A percentile compares a stretch with the other conserved stretches of the same genome.
Evolutionary conservation across 1,140 invertebrate species (phyloP).

Genomic region (Drosophila baimaii): DNA sequence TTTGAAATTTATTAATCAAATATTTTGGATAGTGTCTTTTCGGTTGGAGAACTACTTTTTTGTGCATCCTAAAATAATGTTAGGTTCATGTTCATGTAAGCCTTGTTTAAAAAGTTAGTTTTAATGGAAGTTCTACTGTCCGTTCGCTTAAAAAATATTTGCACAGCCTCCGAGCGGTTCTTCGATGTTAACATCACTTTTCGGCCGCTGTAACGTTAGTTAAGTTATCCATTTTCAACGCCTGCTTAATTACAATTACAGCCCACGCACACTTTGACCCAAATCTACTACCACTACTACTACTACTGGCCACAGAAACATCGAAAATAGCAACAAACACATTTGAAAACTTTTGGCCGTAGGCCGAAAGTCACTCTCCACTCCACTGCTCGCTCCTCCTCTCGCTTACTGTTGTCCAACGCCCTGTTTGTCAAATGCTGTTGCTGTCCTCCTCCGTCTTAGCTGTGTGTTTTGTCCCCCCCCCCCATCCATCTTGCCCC

Average conservation of each 20-base stretch:
- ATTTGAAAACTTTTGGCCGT: constrained; percentile 45
- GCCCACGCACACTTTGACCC: constrained; percentile 78
- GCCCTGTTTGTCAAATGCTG: constrained; percentile 58
- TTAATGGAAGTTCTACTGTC: not conserved
- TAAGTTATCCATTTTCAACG: constrained; percentile 39
- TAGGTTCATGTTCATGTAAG: not conserved
- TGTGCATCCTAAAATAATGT: too few relatives aligned
- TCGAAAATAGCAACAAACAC: constrained; percentile 38
- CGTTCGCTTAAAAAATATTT: not conserved
- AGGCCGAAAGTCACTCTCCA: constrained; percentile 48
- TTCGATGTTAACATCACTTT: constrained; percentile 56
- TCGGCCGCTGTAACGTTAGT: constrained; percentile 32
- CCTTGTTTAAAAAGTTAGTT: not conserved
- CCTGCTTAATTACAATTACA: constrained; percentile 76
- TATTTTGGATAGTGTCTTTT: too few relatives aligned
- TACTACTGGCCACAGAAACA: constrained; percentile 29
- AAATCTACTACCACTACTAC: constrained; percentile 51
- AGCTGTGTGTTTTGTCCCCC: not conserved
- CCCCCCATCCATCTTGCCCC: too few relatives aligned
- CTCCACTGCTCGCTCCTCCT: constrained; percentile 1
- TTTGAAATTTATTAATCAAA: too few relatives aligned
- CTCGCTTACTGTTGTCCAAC: constrained; percentile 42
- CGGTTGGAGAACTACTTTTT: too few relatives aligned
- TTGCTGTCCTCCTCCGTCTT: constrained; percentile 9
- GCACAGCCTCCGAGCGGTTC: constrained; percentile 44